These are phyloP conservation scores for Scomber colias DNA, from an alignment of 2,113 vertebrate genomes.

Conservation along the genomic window DNA sequence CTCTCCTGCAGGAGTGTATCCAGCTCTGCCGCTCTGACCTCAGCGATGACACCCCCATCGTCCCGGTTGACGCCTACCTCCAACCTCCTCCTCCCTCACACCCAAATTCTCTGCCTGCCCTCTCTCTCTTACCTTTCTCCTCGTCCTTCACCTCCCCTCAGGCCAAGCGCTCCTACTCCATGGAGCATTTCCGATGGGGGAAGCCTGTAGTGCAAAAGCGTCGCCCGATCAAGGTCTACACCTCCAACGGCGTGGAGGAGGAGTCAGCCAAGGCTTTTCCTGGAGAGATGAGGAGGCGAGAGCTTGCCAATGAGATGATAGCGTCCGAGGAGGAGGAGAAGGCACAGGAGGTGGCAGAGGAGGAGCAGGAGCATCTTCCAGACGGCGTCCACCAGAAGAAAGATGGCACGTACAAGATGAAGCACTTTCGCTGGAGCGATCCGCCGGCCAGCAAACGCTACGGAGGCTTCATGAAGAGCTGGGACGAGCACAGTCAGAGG, in stretches of 20 bases:
- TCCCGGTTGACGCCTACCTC: constrained; percentile 84
- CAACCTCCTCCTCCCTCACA: constrained; percentile 80
- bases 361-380: constrained; percentile 35
- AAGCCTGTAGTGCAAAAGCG: constrained; percentile 94
- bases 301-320: constrained; percentile 67
- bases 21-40: constrained; percentile 84
- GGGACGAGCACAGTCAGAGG: constrained; percentile 87
- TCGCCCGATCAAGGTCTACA: constrained; percentile 90
- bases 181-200: constrained; percentile 98
- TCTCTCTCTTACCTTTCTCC: constrained; percentile 44
- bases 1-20: constrained; percentile 85
- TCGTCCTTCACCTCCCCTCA: constrained; percentile 51
- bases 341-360: constrained; percentile 26
- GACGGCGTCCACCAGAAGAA: constrained; percentile 74
- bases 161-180: constrained; percentile 92
- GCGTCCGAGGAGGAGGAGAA: constrained; percentile 41
- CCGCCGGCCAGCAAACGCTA: constrained; percentile 91
- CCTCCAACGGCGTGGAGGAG: constrained; percentile 85
- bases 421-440: constrained; percentile 88
- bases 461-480: constrained; percentile 93
- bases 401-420: constrained; percentile 84
- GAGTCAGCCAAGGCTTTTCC: constrained; percentile 86
- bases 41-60: constrained; percentile 80
- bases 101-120: constrained; percentile 37
- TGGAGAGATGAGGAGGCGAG: constrained; percentile 83